Evolutionary conservation across 2,888 invertebrate species (phyloP).

Genomic region (Pycnomerus fuliginosus): DNA sequence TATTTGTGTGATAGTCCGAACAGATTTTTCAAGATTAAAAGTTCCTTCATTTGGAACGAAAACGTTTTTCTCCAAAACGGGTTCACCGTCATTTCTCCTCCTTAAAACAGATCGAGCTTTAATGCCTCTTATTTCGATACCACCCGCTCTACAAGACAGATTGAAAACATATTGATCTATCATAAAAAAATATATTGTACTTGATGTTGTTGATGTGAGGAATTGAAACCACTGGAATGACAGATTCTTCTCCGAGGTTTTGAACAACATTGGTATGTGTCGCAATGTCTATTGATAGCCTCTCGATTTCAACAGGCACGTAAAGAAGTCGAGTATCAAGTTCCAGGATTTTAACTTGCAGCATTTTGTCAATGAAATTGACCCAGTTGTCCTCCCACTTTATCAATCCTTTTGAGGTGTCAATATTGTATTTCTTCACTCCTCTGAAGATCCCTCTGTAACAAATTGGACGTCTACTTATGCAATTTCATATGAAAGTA

Average conservation of each 20-base stretch:
- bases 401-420: constrained; percentile 27
- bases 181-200: constrained; percentile 21
- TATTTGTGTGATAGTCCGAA: neutral
- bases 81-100: neutral
- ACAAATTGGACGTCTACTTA: too few relatives aligned
- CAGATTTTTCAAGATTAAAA: neutral
- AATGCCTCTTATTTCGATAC: neutral
- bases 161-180: neutral
- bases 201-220: constrained; percentile 44
- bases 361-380: constrained; percentile 83
- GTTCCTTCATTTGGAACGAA: neutral
- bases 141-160: neutral
- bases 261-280: too few relatives aligned
- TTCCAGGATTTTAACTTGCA: constrained; percentile 71
- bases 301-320: constrained; percentile 64
- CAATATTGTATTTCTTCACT: constrained; percentile 30
- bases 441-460: constrained; percentile 36
- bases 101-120: neutral
- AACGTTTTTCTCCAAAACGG: neutral
- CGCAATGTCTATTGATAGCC: constrained; percentile 54
- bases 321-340: constrained; percentile 67
- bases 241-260: too few relatives aligned
- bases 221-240: constrained; percentile 41
- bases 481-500: too few relatives aligned
- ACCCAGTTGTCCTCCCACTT: constrained; percentile 68